phyloP scores from a whole-genome alignment of 2,113 vertebrate species.

The Oryzias celebensis region DNA sequence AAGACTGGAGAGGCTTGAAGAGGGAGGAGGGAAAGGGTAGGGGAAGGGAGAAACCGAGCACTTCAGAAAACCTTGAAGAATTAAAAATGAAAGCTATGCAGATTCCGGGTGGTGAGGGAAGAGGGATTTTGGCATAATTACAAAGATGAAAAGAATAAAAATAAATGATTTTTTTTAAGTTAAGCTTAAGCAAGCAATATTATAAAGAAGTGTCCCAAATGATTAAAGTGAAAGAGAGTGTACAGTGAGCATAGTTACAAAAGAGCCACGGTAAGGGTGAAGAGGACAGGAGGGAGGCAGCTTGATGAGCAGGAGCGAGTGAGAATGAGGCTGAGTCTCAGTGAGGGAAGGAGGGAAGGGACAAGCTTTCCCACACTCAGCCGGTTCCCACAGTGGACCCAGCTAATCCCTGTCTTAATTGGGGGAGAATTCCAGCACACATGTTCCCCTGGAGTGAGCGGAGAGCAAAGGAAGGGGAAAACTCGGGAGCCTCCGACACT shows the following conservation, averaged over 20 bases:
- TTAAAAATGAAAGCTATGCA: constrained; percentile 60
- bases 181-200: constrained; percentile 7
- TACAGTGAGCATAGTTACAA: constrained; percentile 48
- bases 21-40: constrained; percentile 37
- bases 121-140: constrained; percentile 31
- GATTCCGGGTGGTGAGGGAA: constrained; percentile 53
- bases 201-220: constrained; percentile 3
- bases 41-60: constrained; percentile 34
- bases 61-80: constrained; percentile 69
- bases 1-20: constrained; percentile 56
- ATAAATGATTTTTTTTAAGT: not conserved
- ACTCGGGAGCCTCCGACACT: constrained; percentile 46
- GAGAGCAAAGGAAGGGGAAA: constrained; percentile 45
- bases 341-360: constrained; percentile 60
- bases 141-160: constrained; percentile 32
- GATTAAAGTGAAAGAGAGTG: not conserved
- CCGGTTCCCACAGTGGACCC: constrained; percentile 77
- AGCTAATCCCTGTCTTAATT: constrained; percentile 84
- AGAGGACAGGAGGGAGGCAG: constrained; percentile 59
- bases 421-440: constrained; percentile 80
- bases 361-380: constrained; percentile 79
- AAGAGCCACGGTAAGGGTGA: constrained; percentile 59
- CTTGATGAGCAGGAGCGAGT: constrained; percentile 52
- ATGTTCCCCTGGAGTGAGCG: constrained; percentile 68
- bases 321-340: constrained; percentile 69